Conservation (phyloP, 2,797 vertebrate species). For the Falco biarmicus region DNA sequence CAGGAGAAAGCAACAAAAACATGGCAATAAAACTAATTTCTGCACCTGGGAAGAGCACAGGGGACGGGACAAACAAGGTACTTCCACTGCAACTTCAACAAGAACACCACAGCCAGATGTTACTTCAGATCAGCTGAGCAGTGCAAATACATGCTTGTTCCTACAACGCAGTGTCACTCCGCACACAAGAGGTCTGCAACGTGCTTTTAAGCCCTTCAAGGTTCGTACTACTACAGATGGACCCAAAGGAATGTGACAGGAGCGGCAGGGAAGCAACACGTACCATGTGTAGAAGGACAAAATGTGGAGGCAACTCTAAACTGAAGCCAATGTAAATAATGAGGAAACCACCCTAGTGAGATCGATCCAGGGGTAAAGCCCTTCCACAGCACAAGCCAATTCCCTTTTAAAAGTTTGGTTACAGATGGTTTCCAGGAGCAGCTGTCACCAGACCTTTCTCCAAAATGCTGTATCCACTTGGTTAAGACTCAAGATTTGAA, state of each 20-base stretch:
- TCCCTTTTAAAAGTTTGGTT: background rate
- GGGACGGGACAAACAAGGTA: background rate
- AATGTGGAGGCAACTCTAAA: background rate
- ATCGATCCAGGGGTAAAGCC: background rate
- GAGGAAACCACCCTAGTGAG: background rate
- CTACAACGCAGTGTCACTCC: rapidly evolving
- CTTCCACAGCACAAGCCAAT: background rate
- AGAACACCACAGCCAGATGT: background rate
- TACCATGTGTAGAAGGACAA: background rate
- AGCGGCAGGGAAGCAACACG: background rate
- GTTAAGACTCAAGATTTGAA: background rate
- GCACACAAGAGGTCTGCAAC: rapidly evolving
- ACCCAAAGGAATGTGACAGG: background rate
- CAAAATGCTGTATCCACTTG: background rate
- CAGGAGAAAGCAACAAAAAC: background rate
- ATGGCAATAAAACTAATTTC: background rate
- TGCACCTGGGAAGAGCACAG: background rate
- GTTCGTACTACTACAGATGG: background rate
- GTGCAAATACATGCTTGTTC: rapidly evolving
- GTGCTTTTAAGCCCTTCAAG: background rate
- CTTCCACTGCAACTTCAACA: background rate
- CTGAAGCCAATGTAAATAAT: background rate
- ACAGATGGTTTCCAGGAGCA: background rate
- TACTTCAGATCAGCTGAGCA: background rate
- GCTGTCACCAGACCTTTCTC: background rate